Base-by-base conservation (phyloP, 2,797 vertebrate genomes). In the Decapterus maruadsi region DNA sequence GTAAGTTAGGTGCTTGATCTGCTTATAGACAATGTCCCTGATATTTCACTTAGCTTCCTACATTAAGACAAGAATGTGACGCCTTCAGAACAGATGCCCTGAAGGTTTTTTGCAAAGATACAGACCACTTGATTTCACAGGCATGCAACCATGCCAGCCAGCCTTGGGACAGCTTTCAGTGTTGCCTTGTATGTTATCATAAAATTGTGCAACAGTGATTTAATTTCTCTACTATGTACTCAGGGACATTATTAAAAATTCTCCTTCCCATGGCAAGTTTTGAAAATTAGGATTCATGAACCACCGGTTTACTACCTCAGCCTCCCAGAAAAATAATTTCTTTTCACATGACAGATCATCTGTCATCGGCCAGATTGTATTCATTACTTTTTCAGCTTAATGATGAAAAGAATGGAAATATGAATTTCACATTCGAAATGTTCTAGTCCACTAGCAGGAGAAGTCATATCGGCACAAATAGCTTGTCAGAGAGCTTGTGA, bases 261-360 rank as follows among this genome's bases (percentile, higher is more conserved):
- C 8, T 42, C 56, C 11, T 73, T 70, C 31, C 31, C 26, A 60
- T 4, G 63, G 20, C 57, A 75, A 55, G 38, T 67, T 77, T 77
- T 71, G 51, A 26, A 77, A 74, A 68, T 68, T 4, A 66, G 34
- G 57, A 53, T 81, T 82, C 81, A 82, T 73, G 61, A 81, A 77
- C 70, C 54, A 20, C 26, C 38, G 55, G 20, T 79, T 69, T 58
- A 55, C 36, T 36, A 61, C 63, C 54, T 57, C 61, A 55, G 58
- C 29, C 59, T 83, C 57, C 38, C 70, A 68, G 56, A 76, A 58
- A 80, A 80, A 78, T 82, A 2, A 63, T 81, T 38, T 66, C 1
- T 75, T 77, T 77, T 54, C 51, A 70, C 38, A 16, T 77, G 70
- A 62, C 60, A 64, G 66, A 82, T 76, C 50, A 83, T 78, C 48